phyloP scores from a whole-genome alignment of 2,797 vertebrate genomes.

The Sebastolobus alascanus region DNA sequence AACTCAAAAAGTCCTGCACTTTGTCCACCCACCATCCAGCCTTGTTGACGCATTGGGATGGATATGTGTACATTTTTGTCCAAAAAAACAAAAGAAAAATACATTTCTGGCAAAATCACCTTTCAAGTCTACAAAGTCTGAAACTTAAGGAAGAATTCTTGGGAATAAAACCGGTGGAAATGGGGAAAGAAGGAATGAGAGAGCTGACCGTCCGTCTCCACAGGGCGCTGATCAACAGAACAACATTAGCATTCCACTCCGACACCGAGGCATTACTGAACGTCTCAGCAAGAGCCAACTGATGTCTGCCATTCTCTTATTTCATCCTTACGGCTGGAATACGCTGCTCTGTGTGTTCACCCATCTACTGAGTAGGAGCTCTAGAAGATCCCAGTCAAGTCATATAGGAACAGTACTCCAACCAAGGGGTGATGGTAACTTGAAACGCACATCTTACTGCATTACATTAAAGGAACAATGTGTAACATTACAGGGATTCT shows the following conservation, averaged over 20 bases:
- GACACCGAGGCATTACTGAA: constrained; percentile 47
- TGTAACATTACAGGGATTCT: no score
- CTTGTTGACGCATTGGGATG: background rate
- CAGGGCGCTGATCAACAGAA: constrained; percentile 27
- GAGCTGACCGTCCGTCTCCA: constrained; percentile 32
- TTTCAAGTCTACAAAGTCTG: no score
- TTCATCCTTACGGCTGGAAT: constrained; percentile 53
- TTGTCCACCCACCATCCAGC: background rate
- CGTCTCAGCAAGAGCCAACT: constrained; percentile 52
- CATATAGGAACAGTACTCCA: constrained; percentile 1
- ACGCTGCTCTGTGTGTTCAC: constrained; percentile 37
- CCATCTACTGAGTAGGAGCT: constrained; percentile 23
- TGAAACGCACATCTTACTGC: constrained; percentile 40
- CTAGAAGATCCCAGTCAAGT: constrained; percentile 49
- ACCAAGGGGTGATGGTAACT: constrained; percentile 51
- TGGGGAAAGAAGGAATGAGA: background rate
- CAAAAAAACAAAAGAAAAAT: no score
- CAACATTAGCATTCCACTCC: constrained; percentile 68
- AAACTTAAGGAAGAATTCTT: no score
- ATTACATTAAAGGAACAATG: constrained; percentile 38
- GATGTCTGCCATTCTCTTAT: constrained; percentile 62
- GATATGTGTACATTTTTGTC: background rate
- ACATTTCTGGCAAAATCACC: no score
- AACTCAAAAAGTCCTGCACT: no score
- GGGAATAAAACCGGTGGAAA: background rate